Evolutionary conservation across 2,113 vertebrate genomes (phyloP).

Genomic region (Gorilla gorilla): DNA sequence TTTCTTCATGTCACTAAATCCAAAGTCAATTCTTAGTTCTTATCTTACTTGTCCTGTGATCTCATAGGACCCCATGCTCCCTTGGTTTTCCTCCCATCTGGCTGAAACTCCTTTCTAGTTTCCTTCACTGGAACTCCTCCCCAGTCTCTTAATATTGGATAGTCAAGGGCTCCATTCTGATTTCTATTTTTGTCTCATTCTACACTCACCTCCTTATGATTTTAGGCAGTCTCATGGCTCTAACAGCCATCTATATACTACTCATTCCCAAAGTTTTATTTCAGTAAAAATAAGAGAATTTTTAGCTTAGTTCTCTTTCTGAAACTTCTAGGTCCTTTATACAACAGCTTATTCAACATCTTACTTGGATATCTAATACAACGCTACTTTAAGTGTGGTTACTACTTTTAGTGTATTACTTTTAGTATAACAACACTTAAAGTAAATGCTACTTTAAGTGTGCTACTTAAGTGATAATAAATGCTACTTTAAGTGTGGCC

Average conservation of each 20-base stretch:
- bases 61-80: neutral
- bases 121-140: neutral
- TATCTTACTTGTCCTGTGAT: neutral
- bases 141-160: too few species aligned
- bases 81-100: neutral
- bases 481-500: too few species aligned
- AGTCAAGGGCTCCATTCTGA: neutral
- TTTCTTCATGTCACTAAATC: neutral
- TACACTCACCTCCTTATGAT: neutral
- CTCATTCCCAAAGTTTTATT: neutral
- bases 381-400: neutral
- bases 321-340: neutral
- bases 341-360: neutral
- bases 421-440: too few species aligned
- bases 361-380: neutral
- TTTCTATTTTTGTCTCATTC: neutral
- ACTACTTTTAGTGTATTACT: too few species aligned
- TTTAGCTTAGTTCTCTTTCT: neutral
- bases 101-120: neutral
- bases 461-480: too few species aligned
- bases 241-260: too few species aligned
- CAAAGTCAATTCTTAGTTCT: neutral
- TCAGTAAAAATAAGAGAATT: neutral
- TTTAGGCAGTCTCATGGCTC: neutral
- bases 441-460: too few species aligned